Percentiles rank a stretch among this genome's conserved stretches.
These are phyloP conservation scores for Drosophila demipolita DNA, from an alignment of 2,888 invertebrate species.

Conservation along the genomic window DNA sequence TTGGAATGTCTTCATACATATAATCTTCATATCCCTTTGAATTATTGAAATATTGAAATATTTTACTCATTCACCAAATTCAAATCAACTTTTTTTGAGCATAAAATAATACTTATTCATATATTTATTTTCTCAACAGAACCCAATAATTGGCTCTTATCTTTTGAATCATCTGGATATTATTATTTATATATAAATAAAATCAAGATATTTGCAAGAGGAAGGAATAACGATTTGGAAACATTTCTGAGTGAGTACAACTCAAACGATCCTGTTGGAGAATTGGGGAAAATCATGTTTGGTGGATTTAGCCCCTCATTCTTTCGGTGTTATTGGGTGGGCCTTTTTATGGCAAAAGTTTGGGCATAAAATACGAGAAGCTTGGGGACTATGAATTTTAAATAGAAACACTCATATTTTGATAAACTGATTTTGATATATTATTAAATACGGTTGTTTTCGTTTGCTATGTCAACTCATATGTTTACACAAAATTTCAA, in stretches of 20 bases:
- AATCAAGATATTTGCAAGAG: neutral
- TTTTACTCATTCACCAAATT: neutral
- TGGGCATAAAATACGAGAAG: slow-evolving; percentile 50
- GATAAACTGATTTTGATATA: neutral
- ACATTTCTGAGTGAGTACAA: slow-evolving; percentile 33
- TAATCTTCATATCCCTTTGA: neutral
- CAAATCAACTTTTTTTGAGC: neutral
- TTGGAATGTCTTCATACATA: neutral
- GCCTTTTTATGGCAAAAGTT: slow-evolving; percentile 48
- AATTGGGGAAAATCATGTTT: neutral
- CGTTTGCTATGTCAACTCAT: neutral
- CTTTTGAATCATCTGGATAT: neutral
- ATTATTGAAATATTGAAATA: neutral
- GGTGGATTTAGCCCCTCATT: neutral
- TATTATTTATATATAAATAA: neutral
- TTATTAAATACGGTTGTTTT: no score
- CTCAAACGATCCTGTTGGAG: neutral
- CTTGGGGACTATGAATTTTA: slow-evolving; percentile 11
- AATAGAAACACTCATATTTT: no score
- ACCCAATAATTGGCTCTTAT: neutral
- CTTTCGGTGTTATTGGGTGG: neutral
- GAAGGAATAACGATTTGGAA: neutral
- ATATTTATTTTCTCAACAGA: neutral
- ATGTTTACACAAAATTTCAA: neutral
- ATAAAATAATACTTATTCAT: neutral